A percentile compares a stretch with the other conserved stretches of the same genome.
Conservation (phyloP, 2,797 vertebrate species). For the Kryptolebias ocellatus region DNA sequence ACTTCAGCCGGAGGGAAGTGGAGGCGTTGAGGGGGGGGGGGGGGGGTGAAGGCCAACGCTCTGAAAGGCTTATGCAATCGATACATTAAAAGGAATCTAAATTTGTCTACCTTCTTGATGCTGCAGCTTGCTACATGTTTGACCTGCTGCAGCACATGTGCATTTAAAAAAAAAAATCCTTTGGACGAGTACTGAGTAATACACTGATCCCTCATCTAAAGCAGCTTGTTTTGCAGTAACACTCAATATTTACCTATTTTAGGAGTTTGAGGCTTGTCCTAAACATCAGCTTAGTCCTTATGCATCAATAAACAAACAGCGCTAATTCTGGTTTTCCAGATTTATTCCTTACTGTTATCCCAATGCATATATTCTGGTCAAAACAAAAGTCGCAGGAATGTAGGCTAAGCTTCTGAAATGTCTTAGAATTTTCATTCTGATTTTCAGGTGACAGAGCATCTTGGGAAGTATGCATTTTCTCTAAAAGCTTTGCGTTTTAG, state of each 20-base stretch:
- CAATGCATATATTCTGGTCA: neutral
- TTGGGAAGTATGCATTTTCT: slow-evolving; percentile 10
- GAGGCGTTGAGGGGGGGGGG: slow-evolving; percentile 13
- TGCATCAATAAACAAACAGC: too few species aligned
- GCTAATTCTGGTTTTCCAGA: neutral
- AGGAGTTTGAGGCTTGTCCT: neutral
- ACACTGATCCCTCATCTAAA: neutral
- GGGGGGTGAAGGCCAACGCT: slow-evolving; percentile 32
- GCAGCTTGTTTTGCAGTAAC: neutral
- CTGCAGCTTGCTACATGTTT: slow-evolving; percentile 37
- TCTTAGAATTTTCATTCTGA: slow-evolving; percentile 18
- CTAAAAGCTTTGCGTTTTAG: slow-evolving; percentile 13
- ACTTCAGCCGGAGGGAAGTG: slow-evolving; percentile 22
- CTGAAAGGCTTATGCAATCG: slow-evolving; percentile 14
- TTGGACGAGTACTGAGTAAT: neutral
- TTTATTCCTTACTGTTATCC: neutral
- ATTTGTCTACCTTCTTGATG: slow-evolving; percentile 43
- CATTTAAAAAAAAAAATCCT: slow-evolving; percentile 42
- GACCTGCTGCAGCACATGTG: slow-evolving; percentile 27
- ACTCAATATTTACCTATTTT: neutral
- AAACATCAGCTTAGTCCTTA: neutral
- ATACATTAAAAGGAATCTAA: slow-evolving; percentile 49
- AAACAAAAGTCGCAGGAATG: neutral
- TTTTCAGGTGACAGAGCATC: slow-evolving; percentile 5
- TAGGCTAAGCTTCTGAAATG: slow-evolving; percentile 29